Evolutionary conservation across 2,888 invertebrate species (phyloP), one percentile per base, ranked within the genome.

Genomic region (Diarsia rubi): DNA sequence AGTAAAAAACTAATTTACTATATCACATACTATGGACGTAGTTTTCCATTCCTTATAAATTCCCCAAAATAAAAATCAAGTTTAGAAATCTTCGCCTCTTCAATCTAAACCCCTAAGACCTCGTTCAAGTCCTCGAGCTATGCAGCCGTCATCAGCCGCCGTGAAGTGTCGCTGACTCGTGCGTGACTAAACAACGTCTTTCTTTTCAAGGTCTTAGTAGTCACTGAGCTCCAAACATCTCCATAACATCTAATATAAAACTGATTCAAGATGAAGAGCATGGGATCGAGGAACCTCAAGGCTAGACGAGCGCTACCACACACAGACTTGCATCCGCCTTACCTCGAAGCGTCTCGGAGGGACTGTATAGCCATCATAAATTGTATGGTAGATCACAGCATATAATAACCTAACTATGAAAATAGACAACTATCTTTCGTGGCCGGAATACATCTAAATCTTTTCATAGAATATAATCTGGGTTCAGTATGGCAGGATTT

Each of bases 11-110:
- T 16, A 27, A 24, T 75, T 49, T 60, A 49, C 77, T 59, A 66
- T 66, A 77, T 59, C 47, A 76, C 66, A 57, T 49, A 64, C 21
- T 12, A 12, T 11, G 44, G 21, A 44, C 62, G 44, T 52, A 37
- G 21, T 19, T 24, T 24, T 31, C 31, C 0, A 44, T 54, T 71
- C 6, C 11, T 44, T 44, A 0, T 24, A 9, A 21, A 44, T 49
- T 64, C 5, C 2, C 3, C 16, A 54, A 74, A 63, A n/a, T 19
- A 16, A 21, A 14, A 37, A 6, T 16, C 9, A 19, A 16, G 37
- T 59, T 71, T 44, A 0, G 21, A 42, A 42, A 12, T 14, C 0
- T 1, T 44, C 14, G 4, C 2, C 16, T 16, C 16, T 27, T 19
- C 11, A 3, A 69, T 27, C 3, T 70, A 16, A 27, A 52, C 21